Evolutionary conservation across 23 tunicate genomes (phyloP), one percentile per base, ranked within the genome.

Genomic region (Trididemnum miniatum): DNA sequence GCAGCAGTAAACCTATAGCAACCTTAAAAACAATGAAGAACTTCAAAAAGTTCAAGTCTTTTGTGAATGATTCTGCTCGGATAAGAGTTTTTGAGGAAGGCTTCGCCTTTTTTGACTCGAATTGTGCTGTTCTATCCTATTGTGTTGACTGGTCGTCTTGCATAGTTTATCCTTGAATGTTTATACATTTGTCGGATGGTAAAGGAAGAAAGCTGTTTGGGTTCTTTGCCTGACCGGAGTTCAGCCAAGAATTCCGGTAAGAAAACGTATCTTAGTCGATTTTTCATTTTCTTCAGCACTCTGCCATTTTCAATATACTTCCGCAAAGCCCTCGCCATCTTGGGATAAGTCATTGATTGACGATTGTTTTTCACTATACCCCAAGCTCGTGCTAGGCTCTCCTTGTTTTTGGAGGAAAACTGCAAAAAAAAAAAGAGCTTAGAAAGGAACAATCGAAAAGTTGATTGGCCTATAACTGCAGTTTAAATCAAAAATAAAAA

Each of bases 321-420:
- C 23, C 97, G 84, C 44, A 92, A 83, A 26, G 97, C 97, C 9
- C 97, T 83, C 1, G 97, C 83, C 92, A 92, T 80, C 77, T 92
- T 92, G 65, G 89, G 97, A 77, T 92, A 92, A 7, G 97, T 92
- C 97, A 92, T 92, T 44, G n/a, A 36, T 36, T 82, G 35, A 4
- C 88, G 92, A 80, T 92, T 92, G 39, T 65, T 78, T 80, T 92
- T 92, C 35, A 79, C 81, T 59, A 57, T 33, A 0, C 97, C 97
- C 97, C 97, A 92, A n/a, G 72, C 71, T 12, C 84, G 71, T 30
- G 97, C 87, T 1, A 92, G 72, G 29, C 57, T 26, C 59, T 92
- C 97, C 59, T 92, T 92, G 77, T 87, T 79, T 31, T 71, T 51
- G 5, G 97, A 82, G 5, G 65, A 44, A 59, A 92, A 92, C 97